Base-by-base conservation (phyloP, 2,888 invertebrate genomes). In the Hirudinaria manillensis region DNA sequence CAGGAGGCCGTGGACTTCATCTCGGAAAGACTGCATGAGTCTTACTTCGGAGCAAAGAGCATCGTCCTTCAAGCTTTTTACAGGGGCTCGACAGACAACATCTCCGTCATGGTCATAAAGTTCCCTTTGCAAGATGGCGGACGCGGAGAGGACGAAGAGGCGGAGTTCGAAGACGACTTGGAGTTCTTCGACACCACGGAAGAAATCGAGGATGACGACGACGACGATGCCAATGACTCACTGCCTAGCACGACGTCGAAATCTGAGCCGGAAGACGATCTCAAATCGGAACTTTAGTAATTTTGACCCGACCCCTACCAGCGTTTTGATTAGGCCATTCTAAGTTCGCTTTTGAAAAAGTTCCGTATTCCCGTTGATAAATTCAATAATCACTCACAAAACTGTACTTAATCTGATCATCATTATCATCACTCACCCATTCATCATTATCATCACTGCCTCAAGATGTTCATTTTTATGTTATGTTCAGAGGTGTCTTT, bases 11-110 rank as follows among this genome's bases (percentile, higher is more conserved):
- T 94, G 21, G 90, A 90, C 80, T 95, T 91, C 84, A 90, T 95
- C 74, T 92, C 91, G 85, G 92, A 93, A 81, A 89, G 92, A 80
- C 88, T 94, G 65, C 89, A 91, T 82, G 94, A 94, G 86, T 89
- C 92, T 4, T 91, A 93, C 84, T 92, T 89, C 87, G 95, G 94
- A 78, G 95, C 96, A 75, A 94, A 93, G 86, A 93, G 93, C 83
- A 88, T 97, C 80, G 91, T 93, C 32, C 87, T 93, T 80, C 93
- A 94, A 86, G 93, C 96, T 21, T 94, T 92, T 85, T 91, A 92
- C 82, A 89, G 93, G 81, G 95, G 95, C 66, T 95, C 95, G 1
- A 89, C 93, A 77, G 97, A 97, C 87, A 97, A 97, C 86, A 94
- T 97, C 77, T 94, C 95, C 66, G 94, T 96, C 76, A 88, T 97